A percentile compares a stretch with the other conserved stretches of the same genome.
Evolutionary conservation across 2,113 vertebrate species (phyloP).

Genomic region (Capreolus pygargus): DNA sequence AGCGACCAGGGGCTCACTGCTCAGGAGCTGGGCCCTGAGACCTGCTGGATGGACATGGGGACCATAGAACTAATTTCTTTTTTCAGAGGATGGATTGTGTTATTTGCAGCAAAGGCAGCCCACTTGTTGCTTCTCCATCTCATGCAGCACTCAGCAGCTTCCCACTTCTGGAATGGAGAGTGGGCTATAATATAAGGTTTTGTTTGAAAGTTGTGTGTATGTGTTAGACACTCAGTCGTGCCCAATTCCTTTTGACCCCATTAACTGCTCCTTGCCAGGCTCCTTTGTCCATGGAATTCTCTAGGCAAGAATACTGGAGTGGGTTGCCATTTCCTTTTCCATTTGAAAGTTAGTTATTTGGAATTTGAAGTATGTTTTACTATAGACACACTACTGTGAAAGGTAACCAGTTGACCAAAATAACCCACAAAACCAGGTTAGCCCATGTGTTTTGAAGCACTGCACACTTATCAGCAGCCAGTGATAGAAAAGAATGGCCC

Average conservation of each 20-base stretch:
- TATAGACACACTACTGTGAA: not conserved
- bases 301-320: not conserved
- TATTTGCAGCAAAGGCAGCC: not conserved
- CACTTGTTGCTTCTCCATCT: rapidly evolving
- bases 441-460: not conserved
- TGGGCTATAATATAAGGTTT: not conserved
- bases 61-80: not conserved
- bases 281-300: not conserved
- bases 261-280: not conserved
- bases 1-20: rapidly evolving
- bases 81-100: not conserved
- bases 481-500: not conserved
- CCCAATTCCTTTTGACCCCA: not conserved
- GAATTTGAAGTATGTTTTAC: not conserved
- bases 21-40: rapidly evolving
- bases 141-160: not conserved
- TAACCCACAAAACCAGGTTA: not conserved
- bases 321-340: not conserved
- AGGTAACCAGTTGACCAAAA: not conserved
- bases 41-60: not conserved
- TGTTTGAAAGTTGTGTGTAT: not conserved
- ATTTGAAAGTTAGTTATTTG: not conserved
- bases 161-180: not conserved
- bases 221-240: not conserved
- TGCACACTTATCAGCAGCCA: not conserved